Evolutionary conservation across 30 jellyfish, hydroid and myxozoan species (phyloP).

Genomic region (Sanderia malayensis): DNA sequence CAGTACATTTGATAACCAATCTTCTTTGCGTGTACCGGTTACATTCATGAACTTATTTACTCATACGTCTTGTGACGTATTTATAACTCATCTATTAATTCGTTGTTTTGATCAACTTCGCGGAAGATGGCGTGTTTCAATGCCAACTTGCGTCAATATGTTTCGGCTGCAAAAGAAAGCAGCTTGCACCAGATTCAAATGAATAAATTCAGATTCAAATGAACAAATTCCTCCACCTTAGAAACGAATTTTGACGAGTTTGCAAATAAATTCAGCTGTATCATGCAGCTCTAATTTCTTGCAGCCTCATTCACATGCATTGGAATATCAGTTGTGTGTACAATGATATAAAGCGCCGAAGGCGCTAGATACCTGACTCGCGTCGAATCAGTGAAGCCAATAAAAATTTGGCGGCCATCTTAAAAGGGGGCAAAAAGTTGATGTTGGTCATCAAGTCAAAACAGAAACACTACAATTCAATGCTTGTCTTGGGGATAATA

Average conservation of each 20-base stretch:
- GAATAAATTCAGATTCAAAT: too few relatives aligned
- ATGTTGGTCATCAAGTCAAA: too few relatives aligned
- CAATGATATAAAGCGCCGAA: too few relatives aligned
- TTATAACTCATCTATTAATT: conserved; percentile 12
- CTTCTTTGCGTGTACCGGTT: conserved; percentile 24
- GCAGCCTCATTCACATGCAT: background rate
- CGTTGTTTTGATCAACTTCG: background rate
- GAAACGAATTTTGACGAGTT: background rate
- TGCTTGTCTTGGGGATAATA: too few relatives aligned
- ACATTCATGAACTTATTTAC: background rate
- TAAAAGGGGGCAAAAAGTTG: too few relatives aligned
- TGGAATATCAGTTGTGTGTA: too few relatives aligned
- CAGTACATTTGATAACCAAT: background rate
- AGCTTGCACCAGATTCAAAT: background rate
- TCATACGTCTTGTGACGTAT: conserved; percentile 28
- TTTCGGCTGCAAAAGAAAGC: background rate
- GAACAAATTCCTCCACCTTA: background rate
- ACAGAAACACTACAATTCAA: too few relatives aligned
- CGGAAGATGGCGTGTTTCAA: background rate
- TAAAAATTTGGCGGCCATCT: too few relatives aligned
- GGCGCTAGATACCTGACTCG: too few relatives aligned
- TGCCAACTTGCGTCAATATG: background rate
- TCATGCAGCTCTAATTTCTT: background rate
- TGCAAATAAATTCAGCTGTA: background rate
- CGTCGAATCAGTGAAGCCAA: too few relatives aligned